Base-by-base conservation (phyloP, 2,113 vertebrate species). In the Hippocampus barbouri region DNA sequence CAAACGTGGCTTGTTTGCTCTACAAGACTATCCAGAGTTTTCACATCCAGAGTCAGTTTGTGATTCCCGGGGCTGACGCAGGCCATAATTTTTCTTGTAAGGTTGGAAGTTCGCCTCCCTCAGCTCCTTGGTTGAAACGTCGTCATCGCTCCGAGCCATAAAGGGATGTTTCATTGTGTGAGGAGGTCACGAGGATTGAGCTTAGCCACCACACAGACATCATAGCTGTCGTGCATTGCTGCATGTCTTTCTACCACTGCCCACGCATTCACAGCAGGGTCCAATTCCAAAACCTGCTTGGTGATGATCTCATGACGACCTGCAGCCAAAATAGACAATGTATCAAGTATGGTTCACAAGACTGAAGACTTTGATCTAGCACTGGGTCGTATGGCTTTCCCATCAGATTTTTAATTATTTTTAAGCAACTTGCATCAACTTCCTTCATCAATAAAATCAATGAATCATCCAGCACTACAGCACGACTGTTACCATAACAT, bases 231-330 rank as follows among this genome's bases (percentile, higher is more conserved):
- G 0, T 95, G 95, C 96, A 97, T 95, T 79, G 94, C 93, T 77
- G 92, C 93, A 0, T 93, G 70, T 66, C 92, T 60, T 67, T 94
- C 94, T 40, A 93, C 91, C 38, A 94, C 92, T 0, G 94, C 96
- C 96, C 96, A 97, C 72, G 92, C 93, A 80, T 94, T 95, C 79
- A 96, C 93, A 90, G 92, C 94, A 0, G 94, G 94, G 56, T 96
- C 93, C 81, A 98, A 75, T 76, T 95, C 93, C 27, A 96, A 74
- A 83, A 97, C 95, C 89, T 96, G 94, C 81, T 97, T 97, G 82
- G 91, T 93, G 85, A 97, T 96, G 74, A 96, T 91, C 80, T 97
- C 95, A 6, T 96, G 94, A 4, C 95, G 94, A 84, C 93, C 95
- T 98, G 92, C 89, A 78, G 71, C 69, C 72, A 71, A 23, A 40